Conservation (phyloP, 2,888 invertebrate genomes). For the Brassicogethes aeneus region DNA sequence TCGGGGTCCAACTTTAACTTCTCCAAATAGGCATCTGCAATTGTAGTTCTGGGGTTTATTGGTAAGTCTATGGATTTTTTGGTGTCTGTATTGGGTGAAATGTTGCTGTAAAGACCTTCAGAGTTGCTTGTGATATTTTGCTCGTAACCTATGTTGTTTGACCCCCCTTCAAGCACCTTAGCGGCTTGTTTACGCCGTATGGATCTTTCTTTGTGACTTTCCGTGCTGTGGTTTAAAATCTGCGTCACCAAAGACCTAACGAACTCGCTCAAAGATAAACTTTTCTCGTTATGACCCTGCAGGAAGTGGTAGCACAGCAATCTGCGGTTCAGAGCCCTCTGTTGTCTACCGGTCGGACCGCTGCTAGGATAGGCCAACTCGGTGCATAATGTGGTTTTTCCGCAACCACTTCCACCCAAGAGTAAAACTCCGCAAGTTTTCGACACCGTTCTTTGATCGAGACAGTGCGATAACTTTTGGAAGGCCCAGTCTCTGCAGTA, state of each 20-base stretch:
- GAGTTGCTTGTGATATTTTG: conserved; percentile 26
- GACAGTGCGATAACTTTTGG: conserved; percentile 82
- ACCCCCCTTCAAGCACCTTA: not conserved
- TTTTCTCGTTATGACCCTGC: conserved; percentile 77
- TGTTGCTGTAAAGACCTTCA: conserved; percentile 34
- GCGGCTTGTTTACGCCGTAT: conserved; percentile 32
- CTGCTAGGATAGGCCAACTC: conserved; percentile 66
- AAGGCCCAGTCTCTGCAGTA: conserved; percentile 95
- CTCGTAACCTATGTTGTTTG: conserved; percentile 24
- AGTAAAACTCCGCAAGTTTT: conserved; percentile 85
- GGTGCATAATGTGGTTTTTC: conserved; percentile 84
- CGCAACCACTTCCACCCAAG: conserved; percentile 83
- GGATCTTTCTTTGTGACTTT: conserved; percentile 41
- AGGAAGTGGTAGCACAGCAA: conserved; percentile 83
- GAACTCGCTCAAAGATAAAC: conserved; percentile 77
- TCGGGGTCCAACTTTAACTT: conserved; percentile 70
- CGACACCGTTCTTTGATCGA: conserved; percentile 78
- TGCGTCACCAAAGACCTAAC: conserved; percentile 79
- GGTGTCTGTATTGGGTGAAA: conserved; percentile 27
- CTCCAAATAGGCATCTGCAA: conserved; percentile 75
- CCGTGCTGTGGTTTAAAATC: conserved; percentile 61
- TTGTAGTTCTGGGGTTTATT: conserved; percentile 51
- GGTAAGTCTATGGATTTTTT: conserved; percentile 29
- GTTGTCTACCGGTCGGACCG: conserved; percentile 58
- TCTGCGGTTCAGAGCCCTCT: conserved; percentile 64